Base-by-base conservation (phyloP, 2,888 invertebrate genomes). In the Lasioglossum marginatum region DNA sequence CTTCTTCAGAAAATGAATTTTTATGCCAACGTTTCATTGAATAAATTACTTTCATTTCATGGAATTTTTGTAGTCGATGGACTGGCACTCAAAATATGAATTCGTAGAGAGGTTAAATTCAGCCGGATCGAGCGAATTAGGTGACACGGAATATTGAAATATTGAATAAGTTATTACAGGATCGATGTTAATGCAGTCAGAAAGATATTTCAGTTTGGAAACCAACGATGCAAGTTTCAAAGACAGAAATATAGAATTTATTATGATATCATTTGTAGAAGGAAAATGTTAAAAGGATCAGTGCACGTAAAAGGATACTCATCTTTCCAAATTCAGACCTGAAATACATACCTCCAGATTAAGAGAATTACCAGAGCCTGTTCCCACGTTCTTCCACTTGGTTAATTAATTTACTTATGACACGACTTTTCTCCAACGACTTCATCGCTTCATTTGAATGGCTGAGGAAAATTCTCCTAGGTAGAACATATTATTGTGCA, bases 381-480 rank as follows among this genome's bases (percentile, higher is more conserved):
- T 60, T 14, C 14, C 60, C 60, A 5, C 14, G 60, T 27, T 27
- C 60, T 27, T 14, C 1, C 60, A 6, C 60, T 27, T 5, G 60
- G 60, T 60, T 27, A 27, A 60, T 27, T 60, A 60, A 60, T 60
- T 60, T 60, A 60, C 60, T 60, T 27, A 16, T 27, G 60, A 60
- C 27, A 27, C 60, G n/a, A 60, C 60, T 60, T 60, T 60, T 60
- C 60, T 60, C 5, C 60, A 60, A 60, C 60, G 60, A 60, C 60
- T 27, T 5, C 60, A 16, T 60, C 60, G 27, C 27, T 60, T 60
- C 27, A 27, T 60, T 27, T 5, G 2, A n/a, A 60, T 16, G 27
- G 23, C 52, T 2, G 27, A 0, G 27, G 60, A 27, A 27, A 60
- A 60, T 27, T 60, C n/a, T 16, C 27, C 60, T 27, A 5, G 60